Evolutionary conservation across 2,113 vertebrate species (phyloP).

Genomic region (Cyrtonyx montezumae): DNA sequence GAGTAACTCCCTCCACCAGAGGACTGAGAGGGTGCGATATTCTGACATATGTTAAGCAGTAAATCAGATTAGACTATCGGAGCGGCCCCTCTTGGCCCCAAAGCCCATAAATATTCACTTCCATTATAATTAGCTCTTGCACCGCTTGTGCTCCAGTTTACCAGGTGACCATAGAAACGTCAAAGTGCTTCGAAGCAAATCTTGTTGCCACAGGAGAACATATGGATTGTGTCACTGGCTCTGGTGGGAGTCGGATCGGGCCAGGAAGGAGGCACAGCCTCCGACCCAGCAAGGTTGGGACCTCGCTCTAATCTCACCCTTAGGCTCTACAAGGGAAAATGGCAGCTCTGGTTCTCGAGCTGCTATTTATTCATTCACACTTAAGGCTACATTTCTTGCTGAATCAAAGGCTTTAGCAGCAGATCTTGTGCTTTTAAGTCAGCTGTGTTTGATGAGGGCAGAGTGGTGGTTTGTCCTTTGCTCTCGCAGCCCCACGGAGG

Average conservation of each 20-base stretch:
- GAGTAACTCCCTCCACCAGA: neutral
- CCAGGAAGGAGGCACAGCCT: neutral
- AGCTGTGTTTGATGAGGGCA: neutral
- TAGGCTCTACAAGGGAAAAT: neutral
- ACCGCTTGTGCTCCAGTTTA: neutral
- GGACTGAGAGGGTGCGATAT: neutral
- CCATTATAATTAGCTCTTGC: neutral
- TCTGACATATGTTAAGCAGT: neutral
- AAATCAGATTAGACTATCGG: neutral
- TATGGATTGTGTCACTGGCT: neutral
- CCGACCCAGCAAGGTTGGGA: neutral
- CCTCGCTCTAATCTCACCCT: neutral
- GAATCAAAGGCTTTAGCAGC: neutral
- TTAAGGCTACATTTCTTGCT: neutral
- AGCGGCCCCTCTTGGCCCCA: neutral
- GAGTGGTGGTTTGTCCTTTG: neutral
- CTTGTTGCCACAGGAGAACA: neutral
- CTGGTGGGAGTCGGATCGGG: neutral
- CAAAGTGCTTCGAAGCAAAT: neutral
- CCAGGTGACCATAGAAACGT: neutral
- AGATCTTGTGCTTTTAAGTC: neutral
- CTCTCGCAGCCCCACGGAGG: neutral
- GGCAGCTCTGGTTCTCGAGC: neutral
- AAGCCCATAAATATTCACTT: neutral
- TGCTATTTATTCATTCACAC: neutral